phyloP scores from a whole-genome alignment of 2,888 invertebrate species.

The Zaprionus bogoriensis region DNA sequence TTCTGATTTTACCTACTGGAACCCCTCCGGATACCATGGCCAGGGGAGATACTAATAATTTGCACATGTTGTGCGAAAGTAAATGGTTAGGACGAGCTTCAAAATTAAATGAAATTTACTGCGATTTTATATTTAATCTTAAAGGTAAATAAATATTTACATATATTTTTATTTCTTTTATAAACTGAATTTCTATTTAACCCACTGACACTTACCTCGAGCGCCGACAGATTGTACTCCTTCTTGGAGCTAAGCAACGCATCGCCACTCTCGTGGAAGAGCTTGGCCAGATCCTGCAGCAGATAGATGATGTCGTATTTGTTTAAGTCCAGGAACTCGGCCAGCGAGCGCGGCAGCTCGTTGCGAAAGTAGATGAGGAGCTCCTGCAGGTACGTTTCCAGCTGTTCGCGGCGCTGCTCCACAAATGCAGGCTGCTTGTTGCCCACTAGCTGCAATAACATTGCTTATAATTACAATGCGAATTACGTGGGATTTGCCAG shows the following conservation, averaged over 20 bases:
- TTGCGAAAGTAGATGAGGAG: constrained; percentile 89
- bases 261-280: constrained; percentile 90
- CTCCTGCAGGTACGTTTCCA: constrained; percentile 91
- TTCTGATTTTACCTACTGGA: no score
- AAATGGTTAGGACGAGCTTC: no score
- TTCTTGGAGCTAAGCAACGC: constrained; percentile 85
- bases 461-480: no score
- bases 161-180: background rate
- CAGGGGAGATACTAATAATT: no score
- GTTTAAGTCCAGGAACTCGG: constrained; percentile 94
- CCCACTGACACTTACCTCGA: constrained; percentile 89
- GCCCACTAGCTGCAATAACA: constrained; percentile 83
- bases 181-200: background rate
- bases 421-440: constrained; percentile 95
- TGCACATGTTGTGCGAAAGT: no score
- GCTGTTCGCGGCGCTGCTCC: constrained; percentile 90
- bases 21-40: no score
- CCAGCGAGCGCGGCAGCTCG: constrained; percentile 91
- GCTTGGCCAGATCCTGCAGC: constrained; percentile 89
- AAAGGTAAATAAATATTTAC: no score
- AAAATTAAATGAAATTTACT: no score
- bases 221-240: constrained; percentile 88
- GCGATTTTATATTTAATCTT: no score
- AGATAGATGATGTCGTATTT: constrained; percentile 95
- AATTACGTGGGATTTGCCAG: no score